These are phyloP conservation scores for Psophia crepitans DNA, from an alignment of 2,113 vertebrate genomes.

Conservation along the genomic window DNA sequence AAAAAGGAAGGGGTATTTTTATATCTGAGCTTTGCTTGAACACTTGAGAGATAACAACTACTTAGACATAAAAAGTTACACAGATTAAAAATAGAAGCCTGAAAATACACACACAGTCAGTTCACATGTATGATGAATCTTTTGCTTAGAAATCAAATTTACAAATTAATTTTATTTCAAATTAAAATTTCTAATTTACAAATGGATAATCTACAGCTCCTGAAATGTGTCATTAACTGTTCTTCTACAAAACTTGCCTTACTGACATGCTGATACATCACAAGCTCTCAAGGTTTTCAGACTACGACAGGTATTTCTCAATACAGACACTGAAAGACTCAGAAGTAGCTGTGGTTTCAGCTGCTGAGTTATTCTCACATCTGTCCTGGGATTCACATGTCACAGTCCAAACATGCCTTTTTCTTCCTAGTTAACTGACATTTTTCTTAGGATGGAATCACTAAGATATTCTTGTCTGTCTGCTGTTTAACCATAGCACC, in stretches of 20 bases:
- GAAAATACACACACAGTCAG: background rate
- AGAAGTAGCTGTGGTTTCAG: background rate
- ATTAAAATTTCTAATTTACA: background rate
- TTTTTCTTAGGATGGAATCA: background rate
- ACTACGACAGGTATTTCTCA: background rate
- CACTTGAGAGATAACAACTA: constrained; percentile 9
- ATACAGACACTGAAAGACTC: background rate
- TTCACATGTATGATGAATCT: background rate
- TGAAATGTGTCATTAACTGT: background rate
- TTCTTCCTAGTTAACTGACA: background rate
- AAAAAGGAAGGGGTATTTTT: constrained; percentile 1
- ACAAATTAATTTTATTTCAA: no score
- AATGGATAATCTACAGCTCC: background rate
- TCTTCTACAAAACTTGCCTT: background rate
- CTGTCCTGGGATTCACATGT: background rate
- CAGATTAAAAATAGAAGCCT: background rate
- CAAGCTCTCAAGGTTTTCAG: background rate
- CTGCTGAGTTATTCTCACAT: background rate
- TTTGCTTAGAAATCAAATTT: background rate
- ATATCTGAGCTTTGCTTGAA: background rate
- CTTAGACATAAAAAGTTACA: background rate
- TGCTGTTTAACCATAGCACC: background rate
- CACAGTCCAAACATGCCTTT: background rate
- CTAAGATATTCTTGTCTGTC: background rate
- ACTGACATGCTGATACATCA: background rate